These are phyloP conservation scores for Deroplatys truncata DNA, from an alignment of 2,888 invertebrate species.

Conservation along the genomic window DNA sequence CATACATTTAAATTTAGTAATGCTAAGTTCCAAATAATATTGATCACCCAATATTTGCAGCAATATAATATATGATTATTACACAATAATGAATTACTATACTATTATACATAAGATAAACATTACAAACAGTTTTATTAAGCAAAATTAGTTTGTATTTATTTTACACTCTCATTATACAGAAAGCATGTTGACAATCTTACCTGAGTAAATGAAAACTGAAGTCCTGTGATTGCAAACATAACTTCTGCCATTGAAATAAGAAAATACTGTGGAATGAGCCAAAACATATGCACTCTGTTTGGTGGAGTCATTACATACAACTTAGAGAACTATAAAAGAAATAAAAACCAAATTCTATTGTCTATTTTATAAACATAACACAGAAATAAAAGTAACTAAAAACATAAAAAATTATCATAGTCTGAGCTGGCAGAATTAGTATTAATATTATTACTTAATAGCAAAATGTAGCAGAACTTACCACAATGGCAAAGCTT, in stretches of 20 bases:
- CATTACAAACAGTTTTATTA: no score
- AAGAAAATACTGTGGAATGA: slow-evolving; percentile 74
- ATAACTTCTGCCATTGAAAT: slow-evolving; percentile 78
- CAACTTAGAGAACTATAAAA: slow-evolving; percentile 49
- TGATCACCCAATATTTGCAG: no score
- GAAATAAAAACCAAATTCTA: neutral
- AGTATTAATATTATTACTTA: neutral
- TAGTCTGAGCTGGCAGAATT: neutral
- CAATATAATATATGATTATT: no score
- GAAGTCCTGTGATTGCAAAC: slow-evolving; percentile 77
- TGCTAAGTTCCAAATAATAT: no score
- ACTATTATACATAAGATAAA: no score
- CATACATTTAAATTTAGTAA: no score
- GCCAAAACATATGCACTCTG: slow-evolving; percentile 64
- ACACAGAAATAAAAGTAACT: neutral
- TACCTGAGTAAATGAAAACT: slow-evolving; percentile 79
- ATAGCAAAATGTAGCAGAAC: neutral
- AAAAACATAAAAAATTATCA: neutral
- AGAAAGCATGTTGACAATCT: neutral
- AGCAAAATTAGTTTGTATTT: no score
- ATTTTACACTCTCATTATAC: no score
- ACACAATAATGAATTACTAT: no score
- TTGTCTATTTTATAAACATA: neutral
- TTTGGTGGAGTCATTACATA: slow-evolving; percentile 62
- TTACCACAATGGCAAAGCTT: neutral